A percentile compares a stretch with the other conserved stretches of the same genome.
phyloP scores from a whole-genome alignment of 2,113 vertebrate genomes.

The Gymnorhina tibicen region DNA sequence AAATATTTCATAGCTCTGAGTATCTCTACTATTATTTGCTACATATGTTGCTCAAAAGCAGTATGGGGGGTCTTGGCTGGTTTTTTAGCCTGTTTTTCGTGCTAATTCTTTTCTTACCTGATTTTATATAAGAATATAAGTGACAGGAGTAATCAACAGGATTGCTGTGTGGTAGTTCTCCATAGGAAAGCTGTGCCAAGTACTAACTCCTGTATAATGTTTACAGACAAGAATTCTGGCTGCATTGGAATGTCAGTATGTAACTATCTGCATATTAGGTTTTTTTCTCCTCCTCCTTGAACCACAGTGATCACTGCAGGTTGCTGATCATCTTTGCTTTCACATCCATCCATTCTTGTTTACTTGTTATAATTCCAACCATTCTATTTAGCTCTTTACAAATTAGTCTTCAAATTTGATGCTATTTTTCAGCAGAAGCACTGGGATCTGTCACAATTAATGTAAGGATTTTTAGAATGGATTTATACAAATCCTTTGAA shows the following conservation, averaged over 20 bases:
- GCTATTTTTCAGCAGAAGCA: not conserved
- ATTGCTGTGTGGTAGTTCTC: not conserved
- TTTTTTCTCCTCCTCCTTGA: not conserved
- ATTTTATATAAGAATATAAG: not conserved
- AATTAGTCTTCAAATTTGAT: not conserved
- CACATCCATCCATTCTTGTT: not conserved
- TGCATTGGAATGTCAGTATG: not conserved
- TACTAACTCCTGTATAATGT: not conserved
- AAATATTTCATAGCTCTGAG: not conserved
- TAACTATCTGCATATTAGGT: not conserved
- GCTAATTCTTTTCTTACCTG: not conserved
- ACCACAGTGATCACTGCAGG: not conserved
- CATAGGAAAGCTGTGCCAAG: not conserved
- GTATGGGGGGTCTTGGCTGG: fast-evolving
- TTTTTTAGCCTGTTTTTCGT: not conserved
- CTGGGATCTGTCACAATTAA: not conserved
- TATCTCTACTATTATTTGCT: not conserved
- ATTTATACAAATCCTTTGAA: not conserved
- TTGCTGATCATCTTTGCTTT: not conserved
- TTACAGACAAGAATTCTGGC: not conserved
- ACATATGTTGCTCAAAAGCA: not conserved
- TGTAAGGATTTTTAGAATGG: not conserved
- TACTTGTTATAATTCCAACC: not conserved
- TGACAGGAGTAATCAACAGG: not conserved
- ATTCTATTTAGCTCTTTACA: not conserved